Percentiles rank a stretch among this genome's conserved stretches.
Conservation (phyloP, 2,797 vertebrate species). For the Hemitrygon akajei region DNA sequence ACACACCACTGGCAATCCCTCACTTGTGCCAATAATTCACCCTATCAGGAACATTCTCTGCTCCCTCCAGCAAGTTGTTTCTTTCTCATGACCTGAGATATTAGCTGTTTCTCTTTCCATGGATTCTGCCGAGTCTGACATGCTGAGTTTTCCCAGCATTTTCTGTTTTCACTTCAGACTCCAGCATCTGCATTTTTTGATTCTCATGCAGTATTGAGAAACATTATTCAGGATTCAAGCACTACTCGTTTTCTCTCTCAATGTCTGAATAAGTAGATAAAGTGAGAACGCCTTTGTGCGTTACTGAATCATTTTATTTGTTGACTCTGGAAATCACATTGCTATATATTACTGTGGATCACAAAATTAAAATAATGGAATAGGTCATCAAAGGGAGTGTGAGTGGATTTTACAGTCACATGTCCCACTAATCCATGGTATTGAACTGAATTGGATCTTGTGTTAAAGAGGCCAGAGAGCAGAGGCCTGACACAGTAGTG, state of each 20-base stretch:
- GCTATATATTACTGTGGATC: not conserved
- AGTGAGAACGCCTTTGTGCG: not conserved
- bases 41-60: no score
- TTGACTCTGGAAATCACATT: not conserved
- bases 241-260: not conserved
- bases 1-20: no score
- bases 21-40: no score
- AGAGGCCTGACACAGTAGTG: not conserved
- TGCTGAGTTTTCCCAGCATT: no score
- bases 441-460: not conserved
- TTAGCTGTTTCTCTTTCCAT: no score
- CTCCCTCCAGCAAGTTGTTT: no score
- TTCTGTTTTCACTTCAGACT: no score
- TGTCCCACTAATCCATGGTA: not conserved
- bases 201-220: not conserved
- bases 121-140: no score
- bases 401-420: not conserved
- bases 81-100: no score
- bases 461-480: not conserved
- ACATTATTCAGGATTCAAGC: not conserved
- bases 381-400: not conserved
- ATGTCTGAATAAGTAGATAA: not conserved
- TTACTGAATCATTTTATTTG: not conserved
- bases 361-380: not conserved
- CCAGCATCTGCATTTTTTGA: no score